Percentiles rank a stretch among this genome's conserved stretches.
These are phyloP conservation scores for Sander lucioperca DNA, from an alignment of 2,113 vertebrate species.

Conservation along the genomic window DNA sequence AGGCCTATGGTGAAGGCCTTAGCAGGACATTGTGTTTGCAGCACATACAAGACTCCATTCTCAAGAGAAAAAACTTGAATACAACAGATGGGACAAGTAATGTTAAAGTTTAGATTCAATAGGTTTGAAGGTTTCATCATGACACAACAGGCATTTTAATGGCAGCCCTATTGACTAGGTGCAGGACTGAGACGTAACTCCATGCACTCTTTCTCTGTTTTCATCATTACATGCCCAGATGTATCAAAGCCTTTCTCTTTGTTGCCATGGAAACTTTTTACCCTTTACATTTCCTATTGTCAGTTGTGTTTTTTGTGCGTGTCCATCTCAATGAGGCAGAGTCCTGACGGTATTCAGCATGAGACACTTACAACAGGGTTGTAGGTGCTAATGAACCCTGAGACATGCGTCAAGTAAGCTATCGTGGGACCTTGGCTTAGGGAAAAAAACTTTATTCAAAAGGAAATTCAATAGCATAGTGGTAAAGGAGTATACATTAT, in stretches of 20 bases:
- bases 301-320: constrained; percentile 65
- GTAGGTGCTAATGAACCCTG: constrained; percentile 54
- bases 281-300: constrained; percentile 76
- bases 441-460: constrained; percentile 25
- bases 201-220: constrained; percentile 55
- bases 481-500: constrained; percentile 12
- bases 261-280: constrained; percentile 82
- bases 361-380: constrained; percentile 51
- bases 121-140: constrained; percentile 50
- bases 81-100: constrained; percentile 14
- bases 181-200: constrained; percentile 47
- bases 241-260: constrained; percentile 62
- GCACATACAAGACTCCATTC: constrained; percentile 18
- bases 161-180: constrained; percentile 36
- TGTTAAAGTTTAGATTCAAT: constrained; percentile 43
- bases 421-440: constrained; percentile 27
- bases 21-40: constrained; percentile 23
- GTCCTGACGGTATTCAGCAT: constrained; percentile 49
- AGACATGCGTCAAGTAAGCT: constrained; percentile 25
- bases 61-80: not conserved
- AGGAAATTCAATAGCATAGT: constrained; percentile 18
- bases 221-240: constrained; percentile 60
- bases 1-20: constrained; percentile 22
- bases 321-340: constrained; percentile 64
- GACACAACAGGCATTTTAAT: constrained; percentile 44